phyloP scores from a whole-genome alignment of 2,797 vertebrate species.

The Enteromius paludinosus region DNA sequence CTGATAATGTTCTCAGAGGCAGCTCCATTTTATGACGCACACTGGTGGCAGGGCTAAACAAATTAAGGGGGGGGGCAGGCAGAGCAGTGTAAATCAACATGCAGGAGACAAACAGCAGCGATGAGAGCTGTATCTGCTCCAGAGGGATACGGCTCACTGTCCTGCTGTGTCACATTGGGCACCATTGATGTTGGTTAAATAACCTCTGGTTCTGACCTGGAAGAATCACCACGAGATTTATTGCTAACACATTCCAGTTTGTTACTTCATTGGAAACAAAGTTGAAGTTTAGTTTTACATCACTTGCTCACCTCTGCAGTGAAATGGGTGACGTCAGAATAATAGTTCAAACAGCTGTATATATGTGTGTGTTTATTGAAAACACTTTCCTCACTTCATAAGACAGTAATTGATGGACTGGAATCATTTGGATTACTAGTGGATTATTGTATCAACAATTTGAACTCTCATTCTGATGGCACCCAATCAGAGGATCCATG shows the following conservation, averaged over 20 bases:
- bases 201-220: conserved; percentile 25
- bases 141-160: conserved; percentile 26
- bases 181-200: conserved; percentile 40
- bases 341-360: no score
- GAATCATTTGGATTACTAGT: no score
- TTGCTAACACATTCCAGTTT: conserved; percentile 30
- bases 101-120: conserved; percentile 44
- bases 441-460: no score
- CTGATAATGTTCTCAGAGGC: conserved; percentile 65
- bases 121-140: conserved; percentile 41
- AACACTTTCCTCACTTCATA: no score
- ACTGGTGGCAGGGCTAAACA: conserved; percentile 38
- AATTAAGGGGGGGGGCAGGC: conserved; percentile 12
- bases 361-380: no score
- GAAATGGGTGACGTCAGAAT: neutral
- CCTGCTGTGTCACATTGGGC: conserved; percentile 45
- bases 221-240: conserved; percentile 41
- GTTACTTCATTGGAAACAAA: neutral
- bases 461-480: no score
- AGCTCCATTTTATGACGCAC: conserved; percentile 58
- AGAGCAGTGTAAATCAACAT: conserved; percentile 42
- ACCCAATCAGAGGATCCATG: no score
- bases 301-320: neutral
- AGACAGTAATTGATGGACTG: no score
- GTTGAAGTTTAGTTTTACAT: neutral